Conservation (phyloP, 2,888 invertebrate species). For the Galerucella calmariensis region DNA sequence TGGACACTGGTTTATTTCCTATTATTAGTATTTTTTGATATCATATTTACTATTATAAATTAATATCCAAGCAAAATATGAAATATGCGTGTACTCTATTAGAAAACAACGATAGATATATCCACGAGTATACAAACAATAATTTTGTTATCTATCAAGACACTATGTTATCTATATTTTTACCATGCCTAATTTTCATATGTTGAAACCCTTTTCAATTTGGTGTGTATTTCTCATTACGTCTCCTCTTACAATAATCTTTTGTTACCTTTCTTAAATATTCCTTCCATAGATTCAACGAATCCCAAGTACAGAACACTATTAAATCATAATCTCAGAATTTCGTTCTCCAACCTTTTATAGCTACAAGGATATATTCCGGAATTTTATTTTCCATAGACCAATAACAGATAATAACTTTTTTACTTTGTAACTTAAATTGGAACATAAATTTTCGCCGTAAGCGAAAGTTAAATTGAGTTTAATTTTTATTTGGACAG, state of each 20-base stretch:
- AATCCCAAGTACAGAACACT: not conserved
- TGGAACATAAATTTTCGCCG: not conserved
- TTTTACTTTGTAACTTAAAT: constrained; percentile 5
- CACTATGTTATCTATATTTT: too few relatives aligned
- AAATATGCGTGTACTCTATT: too few relatives aligned
- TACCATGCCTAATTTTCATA: too few relatives aligned
- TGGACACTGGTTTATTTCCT: too few relatives aligned
- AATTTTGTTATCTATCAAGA: too few relatives aligned
- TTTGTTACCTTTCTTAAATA: not conserved
- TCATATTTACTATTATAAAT: too few relatives aligned
- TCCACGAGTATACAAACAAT: too few relatives aligned
- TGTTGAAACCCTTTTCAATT: too few relatives aligned
- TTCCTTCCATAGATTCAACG: not conserved
- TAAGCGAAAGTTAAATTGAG: not conserved
- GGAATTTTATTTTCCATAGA: not conserved
- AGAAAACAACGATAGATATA: too few relatives aligned
- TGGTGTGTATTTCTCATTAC: too few relatives aligned
- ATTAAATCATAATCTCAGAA: not conserved
- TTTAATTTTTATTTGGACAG: not conserved
- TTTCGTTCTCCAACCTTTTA: not conserved
- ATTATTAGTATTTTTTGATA: too few relatives aligned
- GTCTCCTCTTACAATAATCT: not conserved
- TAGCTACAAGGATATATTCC: not conserved
- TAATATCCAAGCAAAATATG: too few relatives aligned
- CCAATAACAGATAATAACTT: not conserved